phyloP scores from a whole-genome alignment of 2,113 vertebrate species.

The Nematolebias whitei region DNA sequence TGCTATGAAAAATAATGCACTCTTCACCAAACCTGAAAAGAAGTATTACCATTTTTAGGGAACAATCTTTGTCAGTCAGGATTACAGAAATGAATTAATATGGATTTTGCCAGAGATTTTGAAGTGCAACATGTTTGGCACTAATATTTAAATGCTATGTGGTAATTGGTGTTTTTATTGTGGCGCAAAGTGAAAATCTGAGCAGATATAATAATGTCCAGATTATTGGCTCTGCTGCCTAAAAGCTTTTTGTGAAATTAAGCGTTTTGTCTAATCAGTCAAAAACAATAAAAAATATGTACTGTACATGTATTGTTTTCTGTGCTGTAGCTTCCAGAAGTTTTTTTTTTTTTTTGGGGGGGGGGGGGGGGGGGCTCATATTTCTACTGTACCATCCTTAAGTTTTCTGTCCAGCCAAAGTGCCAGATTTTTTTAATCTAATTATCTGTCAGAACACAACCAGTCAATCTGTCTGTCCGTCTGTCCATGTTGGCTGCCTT shows the following conservation, averaged over 20 bases:
- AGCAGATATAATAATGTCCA: neutral
- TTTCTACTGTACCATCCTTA: slow-evolving; percentile 30
- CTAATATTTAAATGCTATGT: slow-evolving; percentile 24
- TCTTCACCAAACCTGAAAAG: slow-evolving; percentile 22
- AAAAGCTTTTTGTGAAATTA: neutral
- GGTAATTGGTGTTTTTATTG: slow-evolving; percentile 19
- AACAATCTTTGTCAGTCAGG: slow-evolving; percentile 49
- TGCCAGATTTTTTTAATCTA: slow-evolving; percentile 68
- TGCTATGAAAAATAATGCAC: slow-evolving; percentile 29
- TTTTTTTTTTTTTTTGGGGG: slow-evolving; percentile 6
- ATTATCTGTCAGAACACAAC: slow-evolving; percentile 70
- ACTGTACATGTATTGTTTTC: slow-evolving; percentile 1
- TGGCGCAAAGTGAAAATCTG: neutral
- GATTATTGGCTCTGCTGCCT: slow-evolving; percentile 1
- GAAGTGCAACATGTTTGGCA: slow-evolving; percentile 25
- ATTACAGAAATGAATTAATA: slow-evolving; percentile 41
- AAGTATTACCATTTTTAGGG: slow-evolving; percentile 28
- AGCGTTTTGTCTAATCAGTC: slow-evolving; percentile 4
- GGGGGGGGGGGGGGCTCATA: no score
- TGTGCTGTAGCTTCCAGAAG: neutral
- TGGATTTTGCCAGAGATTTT: slow-evolving; percentile 48
- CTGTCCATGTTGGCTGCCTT: slow-evolving; percentile 58
- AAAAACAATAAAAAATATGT: slow-evolving; percentile 17
- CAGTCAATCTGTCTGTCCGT: slow-evolving; percentile 68
- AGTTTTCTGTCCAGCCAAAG: slow-evolving; percentile 45